Base-by-base conservation (phyloP, 2,113 vertebrate species). In the Tympanuchus pallidicinctus region DNA sequence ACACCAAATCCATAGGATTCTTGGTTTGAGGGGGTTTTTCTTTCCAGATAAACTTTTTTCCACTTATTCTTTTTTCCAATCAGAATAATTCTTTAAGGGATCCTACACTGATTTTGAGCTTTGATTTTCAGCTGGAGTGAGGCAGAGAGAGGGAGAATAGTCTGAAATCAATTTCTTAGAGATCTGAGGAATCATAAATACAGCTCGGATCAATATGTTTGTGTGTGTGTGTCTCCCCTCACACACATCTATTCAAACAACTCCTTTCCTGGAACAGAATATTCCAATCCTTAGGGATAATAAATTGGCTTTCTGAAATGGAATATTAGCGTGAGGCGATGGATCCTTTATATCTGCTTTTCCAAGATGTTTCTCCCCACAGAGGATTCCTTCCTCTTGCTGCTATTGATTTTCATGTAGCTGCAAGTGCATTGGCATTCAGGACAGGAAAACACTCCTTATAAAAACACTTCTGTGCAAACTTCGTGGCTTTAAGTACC, bases 181-280 rank as follows among this genome's bases (percentile, higher is more conserved):
- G 85, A 88, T 89, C 95, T 95, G 77, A 92, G 72, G 87, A 98
- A 97, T 98, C 96, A 97, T 97, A 98, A 98, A 97, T 96, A 97
- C 61, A 75, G 89, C 93, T 94, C 88, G 21, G 95, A 98, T 98
- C 97, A 95, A 97, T 98, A 97, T 69, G 74, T 71, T 14, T 94
- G 40, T 79, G 78, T 85, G 74, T 86, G 24, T 73, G 56, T 60
- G 70, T 88, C 86, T 95, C 70, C 71, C 75, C 28, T 73, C 81
- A 40, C 47, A 70, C 65, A 64, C 71, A 82, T 60, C 80, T 83
- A 95, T 89, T 96, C 93, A 92, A 97, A 94, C 94, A 97, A 95
- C 91, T 92, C 90, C 91, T 96, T 98, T 97, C 77, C 52, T 84
- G 52, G 81, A 96, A 90, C 52, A 92, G 94, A 97, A 92, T 92